Base-by-base conservation (phyloP, 2,797 vertebrate species). In the Paramormyrops hopkinsi region DNA sequence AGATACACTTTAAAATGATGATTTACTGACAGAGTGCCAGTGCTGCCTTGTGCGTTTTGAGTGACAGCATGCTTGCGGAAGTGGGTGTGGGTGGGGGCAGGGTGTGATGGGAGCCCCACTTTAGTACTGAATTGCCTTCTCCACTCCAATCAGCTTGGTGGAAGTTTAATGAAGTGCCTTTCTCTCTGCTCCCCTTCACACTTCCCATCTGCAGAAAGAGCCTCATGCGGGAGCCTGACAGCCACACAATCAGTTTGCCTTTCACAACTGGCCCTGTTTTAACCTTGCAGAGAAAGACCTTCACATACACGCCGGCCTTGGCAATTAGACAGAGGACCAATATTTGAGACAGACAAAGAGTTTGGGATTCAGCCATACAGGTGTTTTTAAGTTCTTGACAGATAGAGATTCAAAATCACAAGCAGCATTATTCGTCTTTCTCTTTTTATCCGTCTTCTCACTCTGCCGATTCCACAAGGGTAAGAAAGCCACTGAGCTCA, bases 141-240 rank as follows among this genome's bases (percentile, higher is more conserved):
- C 98, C 98, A 99, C 98, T 99, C 98, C 98, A 99, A 99, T 99
- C 98, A 99, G 98, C 97, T 98, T 97, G 97, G 97, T 98, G 97
- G 97, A 99, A 98, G 97, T 98, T 98, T 98, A 99, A 99, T 99
- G 98, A 99, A 98, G 98, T 98, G 97, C 97, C 97, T 97, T 97
- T 97, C 96, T 97, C 96, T 95, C 94, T 96, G 95, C 97, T 96
- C 96, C 96, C 96, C 96, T 96, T 97, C 96, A 96, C 96, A 96
- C 96, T 97, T 97, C 97, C 97, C 96, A 97, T 97, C 97, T 97
- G 96, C 96, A 98, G 97, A 98, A 98, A 97, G 97, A 97, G 97
- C 96, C 96, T 97, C 96, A 98, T 97, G 98, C 97, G 97, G 97
- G 98, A 98, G 97, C 96, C 98, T 99, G 98, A 99, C 98, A 99